Percentiles rank a stretch among this genome's conserved stretches.
Evolutionary conservation across 1,140 invertebrate genomes (phyloP).

Genomic region (Hylaeus anthracinus): DNA sequence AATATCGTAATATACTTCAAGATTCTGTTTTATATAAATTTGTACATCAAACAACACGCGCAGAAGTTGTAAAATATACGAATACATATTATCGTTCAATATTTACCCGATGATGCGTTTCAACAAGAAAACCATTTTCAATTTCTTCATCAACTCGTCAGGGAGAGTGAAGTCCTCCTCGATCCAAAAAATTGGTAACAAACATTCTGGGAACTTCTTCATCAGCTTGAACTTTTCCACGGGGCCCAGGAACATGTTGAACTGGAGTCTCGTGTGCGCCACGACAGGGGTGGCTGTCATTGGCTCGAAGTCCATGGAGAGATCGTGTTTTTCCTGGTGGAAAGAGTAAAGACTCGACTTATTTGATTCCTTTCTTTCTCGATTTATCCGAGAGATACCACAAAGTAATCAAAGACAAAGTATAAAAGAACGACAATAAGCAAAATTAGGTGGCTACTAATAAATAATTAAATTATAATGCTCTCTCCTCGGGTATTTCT

Average conservation of each 20-base stretch:
- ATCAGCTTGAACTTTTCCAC: slow-evolving; percentile 85
- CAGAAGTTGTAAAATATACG: background rate
- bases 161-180: slow-evolving; percentile 83
- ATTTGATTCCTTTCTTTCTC: no score
- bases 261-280: slow-evolving; percentile 87
- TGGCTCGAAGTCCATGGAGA: slow-evolving; percentile 89
- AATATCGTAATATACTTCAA: slow-evolving; percentile 68
- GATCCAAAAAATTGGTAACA: slow-evolving; percentile 88
- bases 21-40: slow-evolving; percentile 54
- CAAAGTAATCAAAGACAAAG: no score
- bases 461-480: no score
- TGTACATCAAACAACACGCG: background rate
- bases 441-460: no score
- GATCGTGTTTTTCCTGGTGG: slow-evolving; percentile 84
- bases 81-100: no score
- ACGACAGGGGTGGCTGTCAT: slow-evolving; percentile 85
- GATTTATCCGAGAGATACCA: no score
- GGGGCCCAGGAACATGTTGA: slow-evolving; percentile 85
- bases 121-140: slow-evolving; percentile 69
- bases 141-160: slow-evolving; percentile 64
- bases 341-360: no score
- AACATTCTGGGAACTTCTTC: slow-evolving; percentile 83
- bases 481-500: no score
- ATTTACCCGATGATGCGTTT: slow-evolving; percentile 67
- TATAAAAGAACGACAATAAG: no score